These are phyloP conservation scores for Cranoglanis bouderius DNA, from an alignment of 2,113 vertebrate species.

Conservation along the genomic window DNA sequence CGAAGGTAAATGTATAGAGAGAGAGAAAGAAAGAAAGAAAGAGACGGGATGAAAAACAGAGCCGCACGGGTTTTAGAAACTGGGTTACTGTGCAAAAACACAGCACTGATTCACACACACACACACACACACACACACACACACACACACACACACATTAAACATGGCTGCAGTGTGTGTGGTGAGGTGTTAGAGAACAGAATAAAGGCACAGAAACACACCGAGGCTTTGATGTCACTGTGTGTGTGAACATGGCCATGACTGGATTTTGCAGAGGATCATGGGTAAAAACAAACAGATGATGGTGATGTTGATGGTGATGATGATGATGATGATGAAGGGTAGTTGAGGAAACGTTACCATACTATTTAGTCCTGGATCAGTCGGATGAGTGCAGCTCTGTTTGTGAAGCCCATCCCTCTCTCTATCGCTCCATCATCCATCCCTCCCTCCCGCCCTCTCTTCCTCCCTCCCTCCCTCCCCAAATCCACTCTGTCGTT, in stretches of 20 bases:
- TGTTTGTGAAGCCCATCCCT: slow-evolving; percentile 75
- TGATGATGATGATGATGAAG: slow-evolving; percentile 46
- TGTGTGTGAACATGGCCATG: slow-evolving; percentile 47
- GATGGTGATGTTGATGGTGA: slow-evolving; percentile 41
- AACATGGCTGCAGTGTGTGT: background rate
- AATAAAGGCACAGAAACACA: slow-evolving; percentile 16
- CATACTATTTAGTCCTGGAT: slow-evolving; percentile 78
- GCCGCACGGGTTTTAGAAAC: slow-evolving; percentile 19
- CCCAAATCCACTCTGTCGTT: slow-evolving; percentile 19
- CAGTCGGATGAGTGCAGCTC: slow-evolving; percentile 72
- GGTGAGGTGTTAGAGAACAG: background rate
- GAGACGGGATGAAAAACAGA: background rate
- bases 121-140: slow-evolving; percentile 7
- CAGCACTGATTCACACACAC: background rate
- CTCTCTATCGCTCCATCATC: slow-evolving; percentile 53
- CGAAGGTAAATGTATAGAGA: background rate
- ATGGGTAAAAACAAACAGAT: slow-evolving; percentile 53
- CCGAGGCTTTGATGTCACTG: slow-evolving; percentile 9
- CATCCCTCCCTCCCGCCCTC: slow-evolving; percentile 53
- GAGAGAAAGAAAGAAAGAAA: background rate
- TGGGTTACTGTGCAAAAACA: slow-evolving; percentile 26
- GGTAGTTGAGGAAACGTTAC: slow-evolving; percentile 74
- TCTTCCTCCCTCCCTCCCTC: slow-evolving; percentile 2
- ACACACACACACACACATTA: slow-evolving; percentile 16
- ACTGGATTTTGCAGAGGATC: slow-evolving; percentile 54